A percentile compares a stretch with the other conserved stretches of the same genome.
These are phyloP conservation scores for Drosophila sp. DNA, from an alignment of 1,140 invertebrate genomes.

Conservation along the genomic window DNA sequence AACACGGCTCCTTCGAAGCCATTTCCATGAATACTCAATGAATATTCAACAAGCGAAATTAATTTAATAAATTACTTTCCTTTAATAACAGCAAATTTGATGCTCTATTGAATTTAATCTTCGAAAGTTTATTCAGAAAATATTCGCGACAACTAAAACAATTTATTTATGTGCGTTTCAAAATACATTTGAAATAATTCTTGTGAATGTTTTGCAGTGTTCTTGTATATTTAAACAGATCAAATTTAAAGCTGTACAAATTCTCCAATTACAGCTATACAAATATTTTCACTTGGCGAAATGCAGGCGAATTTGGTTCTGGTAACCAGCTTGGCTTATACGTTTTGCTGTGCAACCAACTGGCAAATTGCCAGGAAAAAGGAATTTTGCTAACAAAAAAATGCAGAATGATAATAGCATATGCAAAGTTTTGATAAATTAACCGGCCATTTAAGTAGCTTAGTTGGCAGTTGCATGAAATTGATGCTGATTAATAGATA, in stretches of 20 bases:
- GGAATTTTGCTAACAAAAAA: constrained; percentile 15
- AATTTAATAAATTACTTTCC: constrained; percentile 12
- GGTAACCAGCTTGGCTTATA: neutral
- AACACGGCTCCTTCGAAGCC: neutral
- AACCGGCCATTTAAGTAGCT: constrained; percentile 25
- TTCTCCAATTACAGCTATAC: too few relatives aligned
- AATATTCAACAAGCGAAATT: constrained; percentile 5
- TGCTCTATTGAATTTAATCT: neutral
- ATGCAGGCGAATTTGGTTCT: neutral
- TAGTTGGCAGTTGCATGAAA: constrained; percentile 25
- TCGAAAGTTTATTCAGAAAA: neutral
- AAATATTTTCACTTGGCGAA: neutral
- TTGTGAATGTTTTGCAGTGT: neutral
- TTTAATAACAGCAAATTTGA: constrained; percentile 3
- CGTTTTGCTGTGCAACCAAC: constrained; percentile 34
- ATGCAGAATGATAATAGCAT: constrained; percentile 39
- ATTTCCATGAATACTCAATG: constrained; percentile 19
- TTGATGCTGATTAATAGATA: constrained; percentile 40
- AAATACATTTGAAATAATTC: too few relatives aligned
- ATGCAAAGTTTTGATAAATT: constrained; percentile 55
- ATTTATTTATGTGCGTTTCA: too few relatives aligned
- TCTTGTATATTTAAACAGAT: neutral
- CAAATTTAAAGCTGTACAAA: too few relatives aligned
- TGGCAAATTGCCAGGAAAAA: constrained; percentile 58
- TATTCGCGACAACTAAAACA: too few relatives aligned